Evolutionary conservation across 1,140 invertebrate genomes (phyloP).

Genomic region (Chelonus insularis): DNA sequence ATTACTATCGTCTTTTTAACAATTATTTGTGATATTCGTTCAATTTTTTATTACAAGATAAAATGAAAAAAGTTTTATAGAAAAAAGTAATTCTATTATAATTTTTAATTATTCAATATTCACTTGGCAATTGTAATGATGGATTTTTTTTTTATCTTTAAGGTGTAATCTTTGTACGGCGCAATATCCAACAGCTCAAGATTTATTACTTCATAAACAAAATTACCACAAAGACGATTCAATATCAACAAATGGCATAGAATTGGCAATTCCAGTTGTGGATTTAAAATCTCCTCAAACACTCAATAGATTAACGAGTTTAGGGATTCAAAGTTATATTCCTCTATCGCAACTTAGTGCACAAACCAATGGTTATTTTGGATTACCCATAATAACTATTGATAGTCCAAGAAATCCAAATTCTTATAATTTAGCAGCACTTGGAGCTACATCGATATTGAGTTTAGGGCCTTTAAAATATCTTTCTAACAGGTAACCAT

Average conservation of each 20-base stretch:
- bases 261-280: constrained; percentile 73
- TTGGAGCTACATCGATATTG: constrained; percentile 69
- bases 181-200: constrained; percentile 69
- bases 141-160: constrained; percentile 37
- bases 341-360: constrained; percentile 69
- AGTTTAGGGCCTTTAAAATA: constrained; percentile 72
- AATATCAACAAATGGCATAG: constrained; percentile 52
- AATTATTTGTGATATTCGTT: no score
- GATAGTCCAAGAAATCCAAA: constrained; percentile 68
- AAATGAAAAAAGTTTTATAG: background rate
- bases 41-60: constrained; percentile 18
- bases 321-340: constrained; percentile 76
- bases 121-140: background rate
- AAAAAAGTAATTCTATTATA: constrained; percentile 9
- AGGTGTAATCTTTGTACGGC: constrained; percentile 74
- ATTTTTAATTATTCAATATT: background rate
- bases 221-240: constrained; percentile 67
- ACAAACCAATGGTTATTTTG: constrained; percentile 67
- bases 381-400: constrained; percentile 72
- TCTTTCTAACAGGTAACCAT: constrained; percentile 61
- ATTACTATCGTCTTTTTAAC: no score
- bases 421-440: constrained; percentile 64
- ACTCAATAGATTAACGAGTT: constrained; percentile 64
- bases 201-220: constrained; percentile 70
- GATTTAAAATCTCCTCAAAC: constrained; percentile 70